Evolutionary conservation across 92 coral and sea anemone species (phyloP).

Genomic region (Parazoanthus swiftii): DNA sequence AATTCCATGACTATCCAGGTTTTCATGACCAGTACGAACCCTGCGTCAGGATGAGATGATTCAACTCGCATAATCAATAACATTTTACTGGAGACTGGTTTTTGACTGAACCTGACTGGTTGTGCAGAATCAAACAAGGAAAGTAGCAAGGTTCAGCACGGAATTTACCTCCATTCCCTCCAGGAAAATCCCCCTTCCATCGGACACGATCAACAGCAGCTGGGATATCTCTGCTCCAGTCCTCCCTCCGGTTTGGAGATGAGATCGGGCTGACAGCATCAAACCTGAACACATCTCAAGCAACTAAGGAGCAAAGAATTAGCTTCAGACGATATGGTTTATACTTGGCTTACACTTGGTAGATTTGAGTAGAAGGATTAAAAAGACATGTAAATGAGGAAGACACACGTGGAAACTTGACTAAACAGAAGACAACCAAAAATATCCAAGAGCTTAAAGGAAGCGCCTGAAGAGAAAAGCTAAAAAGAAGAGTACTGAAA

Average conservation of each 20-base stretch:
- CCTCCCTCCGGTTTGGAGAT: slow-evolving; percentile 65
- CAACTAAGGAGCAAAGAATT: slow-evolving; percentile 50
- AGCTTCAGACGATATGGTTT: background rate
- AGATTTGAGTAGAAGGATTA: background rate
- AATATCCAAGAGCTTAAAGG: no score
- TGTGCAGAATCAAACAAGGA: background rate
- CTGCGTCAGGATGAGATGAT: background rate
- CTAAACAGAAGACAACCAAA: no score
- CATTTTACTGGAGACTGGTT: background rate
- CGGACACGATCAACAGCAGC: slow-evolving; percentile 90
- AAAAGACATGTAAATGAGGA: background rate
- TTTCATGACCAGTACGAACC: no score
- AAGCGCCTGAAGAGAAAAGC: no score
- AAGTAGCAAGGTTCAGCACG: background rate
- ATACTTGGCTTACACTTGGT: background rate
- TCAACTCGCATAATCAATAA: background rate
- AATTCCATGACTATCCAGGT: no score
- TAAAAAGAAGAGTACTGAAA: no score
- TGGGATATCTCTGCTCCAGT: slow-evolving; percentile 76
- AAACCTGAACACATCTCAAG: slow-evolving; percentile 79
- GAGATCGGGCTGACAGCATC: slow-evolving; percentile 87
- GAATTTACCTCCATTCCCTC: slow-evolving; percentile 92
- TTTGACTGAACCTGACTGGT: background rate
- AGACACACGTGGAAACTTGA: background rate
- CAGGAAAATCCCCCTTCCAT: slow-evolving; percentile 95